Evolutionary conservation across 2,797 vertebrate species (phyloP).

Genomic region (Macropus fuliginosus): DNA sequence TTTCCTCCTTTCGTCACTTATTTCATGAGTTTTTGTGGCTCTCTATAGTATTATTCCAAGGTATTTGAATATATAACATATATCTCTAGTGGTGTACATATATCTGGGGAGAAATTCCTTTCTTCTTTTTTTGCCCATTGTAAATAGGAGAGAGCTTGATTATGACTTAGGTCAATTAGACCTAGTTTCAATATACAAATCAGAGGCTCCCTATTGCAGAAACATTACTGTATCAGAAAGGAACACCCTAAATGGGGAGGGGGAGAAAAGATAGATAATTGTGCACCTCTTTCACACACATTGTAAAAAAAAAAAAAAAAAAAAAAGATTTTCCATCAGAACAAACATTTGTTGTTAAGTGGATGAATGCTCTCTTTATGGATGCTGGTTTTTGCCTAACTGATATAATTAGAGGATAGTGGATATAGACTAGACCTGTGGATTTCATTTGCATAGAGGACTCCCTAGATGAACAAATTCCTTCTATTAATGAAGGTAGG

Average conservation of each 20-base stretch:
- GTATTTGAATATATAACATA: not conserved
- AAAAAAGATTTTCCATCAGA: not conserved
- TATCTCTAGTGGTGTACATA: not conserved
- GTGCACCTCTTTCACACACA: not conserved
- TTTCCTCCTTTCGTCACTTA: not conserved
- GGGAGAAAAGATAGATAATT: not conserved
- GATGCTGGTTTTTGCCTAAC: not conserved
- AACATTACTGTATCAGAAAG: not conserved
- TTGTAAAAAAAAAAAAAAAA: not conserved
- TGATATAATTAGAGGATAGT: too few species aligned
- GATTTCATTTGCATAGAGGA: not conserved
- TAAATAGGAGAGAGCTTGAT: not conserved
- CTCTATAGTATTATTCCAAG: not conserved
- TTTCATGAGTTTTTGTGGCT: not conserved
- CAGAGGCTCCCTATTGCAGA: not conserved
- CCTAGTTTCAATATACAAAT: not conserved
- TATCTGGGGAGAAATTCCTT: not conserved
- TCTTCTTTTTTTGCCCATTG: not conserved
- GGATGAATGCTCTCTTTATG: not conserved
- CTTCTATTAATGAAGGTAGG: not conserved
- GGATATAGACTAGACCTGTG: not conserved
- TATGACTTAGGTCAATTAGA: not conserved
- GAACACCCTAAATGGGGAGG: not conserved
- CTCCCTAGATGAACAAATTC: not conserved
- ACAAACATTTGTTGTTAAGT: not conserved